Percentiles rank a stretch among this genome's conserved stretches.
Evolutionary conservation across 1,140 invertebrate genomes (phyloP).

Genomic region (Trichonephila clavata): DNA sequence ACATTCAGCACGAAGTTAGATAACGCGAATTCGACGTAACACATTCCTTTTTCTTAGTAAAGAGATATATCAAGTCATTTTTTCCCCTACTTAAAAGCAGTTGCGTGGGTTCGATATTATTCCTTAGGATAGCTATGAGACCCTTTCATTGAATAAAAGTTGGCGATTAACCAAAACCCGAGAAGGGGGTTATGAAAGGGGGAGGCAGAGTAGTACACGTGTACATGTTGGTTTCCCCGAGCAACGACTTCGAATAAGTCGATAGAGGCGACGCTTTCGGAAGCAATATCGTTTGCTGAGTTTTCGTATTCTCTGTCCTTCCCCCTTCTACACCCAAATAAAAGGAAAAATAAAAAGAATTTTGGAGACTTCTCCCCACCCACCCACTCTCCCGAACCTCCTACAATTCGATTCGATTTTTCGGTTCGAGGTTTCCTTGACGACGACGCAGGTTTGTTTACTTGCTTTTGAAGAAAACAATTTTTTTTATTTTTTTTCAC

Average conservation of each 20-base stretch:
- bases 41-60: background rate
- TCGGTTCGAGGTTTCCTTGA: background rate
- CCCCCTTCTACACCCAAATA: background rate
- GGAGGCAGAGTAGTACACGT: background rate
- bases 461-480: conserved; percentile 7
- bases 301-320: background rate
- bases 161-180: conserved; percentile 63
- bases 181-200: background rate
- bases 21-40: background rate
- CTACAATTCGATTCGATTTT: background rate
- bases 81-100: background rate
- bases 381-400: background rate
- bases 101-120: conserved; percentile 5
- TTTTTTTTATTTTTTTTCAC: background rate
- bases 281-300: conserved; percentile 34
- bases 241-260: conserved; percentile 58
- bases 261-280: conserved; percentile 42
- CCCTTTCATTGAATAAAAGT: conserved; percentile 65
- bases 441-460: conserved; percentile 10
- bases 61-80: background rate
- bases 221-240: conserved; percentile 51
- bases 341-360: background rate
- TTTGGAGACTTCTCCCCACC: background rate
- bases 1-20: too few species aligned
- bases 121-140: background rate